Base-by-base conservation (phyloP, 2,797 vertebrate genomes). In the Myoxocephalus aenaeus region DNA sequence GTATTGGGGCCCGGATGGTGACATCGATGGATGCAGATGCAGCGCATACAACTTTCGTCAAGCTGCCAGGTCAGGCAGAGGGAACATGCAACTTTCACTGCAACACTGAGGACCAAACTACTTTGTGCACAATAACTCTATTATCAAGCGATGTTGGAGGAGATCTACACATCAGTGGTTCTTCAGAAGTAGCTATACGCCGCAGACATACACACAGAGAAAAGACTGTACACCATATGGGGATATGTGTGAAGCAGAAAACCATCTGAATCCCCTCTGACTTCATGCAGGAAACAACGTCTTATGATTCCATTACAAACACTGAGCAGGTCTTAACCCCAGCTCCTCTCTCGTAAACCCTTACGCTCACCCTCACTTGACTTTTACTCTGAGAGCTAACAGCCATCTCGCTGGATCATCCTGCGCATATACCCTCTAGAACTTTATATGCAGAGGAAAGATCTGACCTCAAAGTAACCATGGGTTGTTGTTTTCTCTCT, bases 301-400 rank as follows among this genome's bases (percentile, higher is more conserved):
- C 80, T 77, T 84, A 77, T 85, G 84, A 90, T 85, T 87, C 84
- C 56, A 77, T 46, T 50, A 59, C 78, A 90, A 89, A 91, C 84
- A 90, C 46, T 2, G 27, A 48, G 56, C 70, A 84, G 58, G 75
- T 83, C 81, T 83, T 79, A 88, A 89, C 82, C 86, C 69, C 8
- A 3, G 71, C 40, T 75, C 75, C 68, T 34, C 68, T 34, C 46
- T 54, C 2, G 2, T 48, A 85, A 87, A 88, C 87, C 84, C 74
- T 5, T 59, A 58, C 13, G 14, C 75, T 80, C 56, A 71, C 56
- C 38, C 51, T 12, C 57, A 66, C 80, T 86, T 85, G 75, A 84
- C 80, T 79, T 81, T 50, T 78, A 58, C 73, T 65, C 81, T 8
- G 27, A 74, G 64, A 80, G 75, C 77, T 70, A 80, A 85, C 73